These are phyloP conservation scores for Coptodon bakossiorum DNA, from an alignment of 2,113 vertebrate genomes.

Conservation along the genomic window DNA sequence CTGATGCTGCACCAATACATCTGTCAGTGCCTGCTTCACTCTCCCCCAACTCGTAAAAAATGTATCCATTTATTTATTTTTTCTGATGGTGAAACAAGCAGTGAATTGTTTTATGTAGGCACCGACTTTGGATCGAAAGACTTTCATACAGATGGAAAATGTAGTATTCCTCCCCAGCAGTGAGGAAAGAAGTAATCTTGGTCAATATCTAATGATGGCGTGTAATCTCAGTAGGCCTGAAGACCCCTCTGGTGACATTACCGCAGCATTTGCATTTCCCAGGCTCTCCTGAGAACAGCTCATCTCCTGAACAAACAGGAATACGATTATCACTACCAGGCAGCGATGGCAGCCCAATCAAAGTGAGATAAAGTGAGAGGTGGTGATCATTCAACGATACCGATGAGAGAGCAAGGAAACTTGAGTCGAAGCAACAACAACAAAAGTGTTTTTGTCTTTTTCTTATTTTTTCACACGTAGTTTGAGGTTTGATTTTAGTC, in stretches of 20 bases:
- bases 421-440: neutral
- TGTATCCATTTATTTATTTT: neutral
- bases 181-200: neutral
- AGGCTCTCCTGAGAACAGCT: neutral
- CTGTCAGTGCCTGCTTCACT: neutral
- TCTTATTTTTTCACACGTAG: neutral
- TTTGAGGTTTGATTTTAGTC: neutral
- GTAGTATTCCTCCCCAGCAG: neutral
- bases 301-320: conserved; percentile 17
- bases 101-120: neutral
- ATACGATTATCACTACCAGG: neutral
- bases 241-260: conserved; percentile 34
- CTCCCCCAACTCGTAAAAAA: neutral
- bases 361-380: neutral
- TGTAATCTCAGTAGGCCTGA: neutral
- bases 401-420: neutral
- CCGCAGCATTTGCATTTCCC: conserved; percentile 14
- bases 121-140: neutral
- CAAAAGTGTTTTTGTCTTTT: neutral
- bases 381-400: neutral
- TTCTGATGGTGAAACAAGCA: neutral
- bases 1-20: neutral
- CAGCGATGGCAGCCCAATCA: neutral
- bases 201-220: neutral
- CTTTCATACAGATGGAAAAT: neutral